Conservation (phyloP, 2,797 vertebrate species). For the Momotus momota region DNA sequence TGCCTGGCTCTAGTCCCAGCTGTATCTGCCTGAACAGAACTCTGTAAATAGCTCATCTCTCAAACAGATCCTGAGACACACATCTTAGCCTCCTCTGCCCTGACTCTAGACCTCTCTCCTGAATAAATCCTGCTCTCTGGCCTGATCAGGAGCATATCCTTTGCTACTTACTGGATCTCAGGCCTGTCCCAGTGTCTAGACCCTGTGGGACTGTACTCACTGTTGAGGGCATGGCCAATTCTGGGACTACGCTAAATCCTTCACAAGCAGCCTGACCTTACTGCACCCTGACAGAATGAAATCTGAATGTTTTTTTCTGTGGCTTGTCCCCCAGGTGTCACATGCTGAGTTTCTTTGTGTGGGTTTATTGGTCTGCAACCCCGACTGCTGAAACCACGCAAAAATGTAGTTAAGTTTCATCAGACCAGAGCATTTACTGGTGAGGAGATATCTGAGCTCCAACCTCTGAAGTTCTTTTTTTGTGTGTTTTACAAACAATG, state of each 20-base stretch:
- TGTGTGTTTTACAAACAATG: neutral
- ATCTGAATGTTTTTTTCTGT: neutral
- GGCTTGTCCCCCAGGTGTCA: accelerated
- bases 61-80: accelerated
- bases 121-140: neutral
- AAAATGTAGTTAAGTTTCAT: neutral
- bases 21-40: neutral
- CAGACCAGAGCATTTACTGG: neutral
- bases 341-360: neutral
- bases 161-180: neutral
- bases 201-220: accelerated
- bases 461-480: neutral
- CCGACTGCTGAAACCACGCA: neutral
- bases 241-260: neutral
- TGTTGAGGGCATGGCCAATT: neutral
- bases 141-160: neutral
- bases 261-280: neutral
- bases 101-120: neutral
- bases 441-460: neutral
- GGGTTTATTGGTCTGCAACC: neutral
- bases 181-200: neutral
- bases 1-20: neutral
- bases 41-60: neutral
- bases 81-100: neutral
- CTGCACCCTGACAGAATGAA: neutral